Evolutionary conservation across 2,113 vertebrate species (phyloP).

Genomic region (Camelus dromedarius): DNA sequence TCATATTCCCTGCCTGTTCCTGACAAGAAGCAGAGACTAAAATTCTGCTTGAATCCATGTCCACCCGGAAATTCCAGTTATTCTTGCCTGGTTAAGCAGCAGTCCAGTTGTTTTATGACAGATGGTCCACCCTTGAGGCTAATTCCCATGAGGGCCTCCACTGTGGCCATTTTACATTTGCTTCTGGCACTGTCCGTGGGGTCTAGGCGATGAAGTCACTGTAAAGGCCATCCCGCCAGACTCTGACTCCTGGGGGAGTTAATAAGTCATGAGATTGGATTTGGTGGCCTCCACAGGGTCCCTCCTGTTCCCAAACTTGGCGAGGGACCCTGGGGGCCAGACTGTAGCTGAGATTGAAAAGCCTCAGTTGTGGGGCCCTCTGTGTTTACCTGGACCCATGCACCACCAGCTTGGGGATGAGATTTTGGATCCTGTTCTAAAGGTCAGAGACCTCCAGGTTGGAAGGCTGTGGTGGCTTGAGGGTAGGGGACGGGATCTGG

Average conservation of each 20-base stretch:
- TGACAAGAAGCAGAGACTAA: conserved; percentile 37
- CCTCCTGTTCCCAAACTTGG: background rate
- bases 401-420: background rate
- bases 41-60: conserved; percentile 24
- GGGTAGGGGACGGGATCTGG: background rate
- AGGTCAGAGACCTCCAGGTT: background rate
- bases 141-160: conserved; percentile 2
- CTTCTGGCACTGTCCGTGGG: background rate
- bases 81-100: background rate
- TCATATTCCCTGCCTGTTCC: background rate
- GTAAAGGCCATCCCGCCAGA: background rate
- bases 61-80: conserved; percentile 55
- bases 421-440: background rate
- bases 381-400: background rate
- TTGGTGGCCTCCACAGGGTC: background rate
- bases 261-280: background rate
- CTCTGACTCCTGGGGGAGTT: background rate
- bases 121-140: background rate
- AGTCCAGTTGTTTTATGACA: background rate
- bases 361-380: background rate
- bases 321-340: background rate
- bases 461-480: background rate
- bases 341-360: background rate
- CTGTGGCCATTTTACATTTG: background rate
- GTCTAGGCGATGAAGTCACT: background rate